Percentiles rank a stretch among this genome's conserved stretches.
These are phyloP conservation scores for Agrilus cyanescens DNA, from an alignment of 2,888 invertebrate species.

Conservation along the genomic window DNA sequence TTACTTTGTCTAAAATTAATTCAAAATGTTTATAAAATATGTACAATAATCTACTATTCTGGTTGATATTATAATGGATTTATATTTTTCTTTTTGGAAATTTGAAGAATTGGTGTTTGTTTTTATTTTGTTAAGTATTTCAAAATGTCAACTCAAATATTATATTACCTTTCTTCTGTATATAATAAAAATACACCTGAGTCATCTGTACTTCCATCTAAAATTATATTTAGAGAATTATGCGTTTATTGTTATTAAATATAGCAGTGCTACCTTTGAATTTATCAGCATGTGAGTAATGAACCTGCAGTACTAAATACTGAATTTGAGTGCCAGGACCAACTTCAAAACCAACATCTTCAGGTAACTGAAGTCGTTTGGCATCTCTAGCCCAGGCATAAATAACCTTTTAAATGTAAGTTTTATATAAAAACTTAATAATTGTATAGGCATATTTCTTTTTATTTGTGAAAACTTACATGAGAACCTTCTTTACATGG, in stretches of 20 bases:
- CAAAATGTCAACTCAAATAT: slow-evolving; percentile 5
- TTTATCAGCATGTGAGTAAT: slow-evolving; percentile 26
- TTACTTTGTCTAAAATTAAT: slow-evolving; percentile 57
- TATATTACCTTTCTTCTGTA: slow-evolving; percentile 56
- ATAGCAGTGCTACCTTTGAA: slow-evolving; percentile 6
- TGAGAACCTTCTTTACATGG: slow-evolving; percentile 68
- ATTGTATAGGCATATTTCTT: too few species aligned
- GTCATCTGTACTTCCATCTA: slow-evolving; percentile 69
- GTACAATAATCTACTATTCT: too few species aligned
- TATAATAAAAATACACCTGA: slow-evolving; percentile 76
- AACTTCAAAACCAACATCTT: slow-evolving; percentile 86
- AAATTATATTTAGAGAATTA: slow-evolving; percentile 16
- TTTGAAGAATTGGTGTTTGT: too few species aligned
- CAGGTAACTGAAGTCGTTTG: slow-evolving; percentile 65
- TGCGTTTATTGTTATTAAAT: neutral
- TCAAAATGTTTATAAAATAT: neutral
- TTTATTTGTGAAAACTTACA: slow-evolving; percentile 32
- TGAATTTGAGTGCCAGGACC: slow-evolving; percentile 72
- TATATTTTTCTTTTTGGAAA: too few species aligned
- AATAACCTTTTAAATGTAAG: slow-evolving; percentile 48
- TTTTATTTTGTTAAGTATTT: slow-evolving; percentile 2
- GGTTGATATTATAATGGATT: too few species aligned
- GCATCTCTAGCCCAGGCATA: slow-evolving; percentile 95
- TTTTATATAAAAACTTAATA: neutral
- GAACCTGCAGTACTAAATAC: slow-evolving; percentile 85